Base-by-base conservation (phyloP, 2,797 vertebrate species). In the Ptychobarbus kaznakovi region DNA sequence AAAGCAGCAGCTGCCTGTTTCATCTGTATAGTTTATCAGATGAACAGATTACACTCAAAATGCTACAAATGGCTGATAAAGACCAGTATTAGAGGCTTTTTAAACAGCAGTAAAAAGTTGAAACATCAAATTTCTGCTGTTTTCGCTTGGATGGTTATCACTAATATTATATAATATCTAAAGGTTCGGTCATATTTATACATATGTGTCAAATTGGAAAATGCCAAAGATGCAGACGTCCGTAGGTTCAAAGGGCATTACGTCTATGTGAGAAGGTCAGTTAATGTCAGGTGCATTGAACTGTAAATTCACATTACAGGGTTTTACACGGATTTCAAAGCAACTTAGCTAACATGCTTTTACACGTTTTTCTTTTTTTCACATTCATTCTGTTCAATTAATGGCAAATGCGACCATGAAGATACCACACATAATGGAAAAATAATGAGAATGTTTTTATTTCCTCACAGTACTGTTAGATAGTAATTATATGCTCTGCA, bases 191-290 rank as follows among this genome's bases (percentile, higher is more conserved):
- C 65, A 22, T 38, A 42, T 81, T 87, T 63, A 61, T 68, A 51
- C 72, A 51, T 35, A 28, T 7, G 66, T 78, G 44, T 73, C 72
- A 3, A 78, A 70, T 44, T n/a, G 40, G 40, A 51, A 78, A 87
- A 85, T 85, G 74, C 49, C 79, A 87, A 51, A 82, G 6, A 44
- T 42, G 58, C 53, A 42, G 15, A 76, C 72, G 73, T 49, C 16
- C 0, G 32, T 18, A 12, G 35, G 83, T 85, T 82, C 65, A 79
- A 87, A 85, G 83, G 66, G 22, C 83, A 82, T 75, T 42, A 61
- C 58, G 79, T 82, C 73, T 65, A 13, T 53, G 73, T 79, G 86
- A 87, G 79, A 87, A 87, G 83, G 86, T 85, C 86, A 85, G 83
- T 82, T 85, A 87, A 85, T 87, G 83, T 78, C 83, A 87, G 11